Percentiles rank a stretch among this genome's conserved stretches.
phyloP scores from a whole-genome alignment of 2,797 vertebrate genomes.

The Thunnus albacares region DNA sequence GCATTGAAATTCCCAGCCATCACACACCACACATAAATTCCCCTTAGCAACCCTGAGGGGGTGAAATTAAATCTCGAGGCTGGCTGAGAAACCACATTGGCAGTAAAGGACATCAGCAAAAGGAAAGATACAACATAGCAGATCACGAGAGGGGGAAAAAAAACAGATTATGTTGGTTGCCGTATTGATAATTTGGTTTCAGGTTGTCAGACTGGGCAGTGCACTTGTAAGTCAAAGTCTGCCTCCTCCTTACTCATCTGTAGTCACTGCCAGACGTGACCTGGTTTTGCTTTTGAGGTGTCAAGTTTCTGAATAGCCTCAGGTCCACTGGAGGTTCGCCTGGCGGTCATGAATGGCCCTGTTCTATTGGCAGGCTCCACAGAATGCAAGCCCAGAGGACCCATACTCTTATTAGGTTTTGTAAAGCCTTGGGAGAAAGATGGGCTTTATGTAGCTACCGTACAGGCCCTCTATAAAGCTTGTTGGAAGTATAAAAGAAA shows the following conservation, averaged over 20 bases:
- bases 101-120: slow-evolving; percentile 26
- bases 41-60: slow-evolving; percentile 53
- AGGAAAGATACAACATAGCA: slow-evolving; percentile 21
- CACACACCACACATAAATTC: slow-evolving; percentile 59
- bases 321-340: slow-evolving; percentile 46
- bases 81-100: slow-evolving; percentile 37
- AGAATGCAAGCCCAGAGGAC: slow-evolving; percentile 46
- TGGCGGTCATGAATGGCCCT: slow-evolving; percentile 59
- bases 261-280: slow-evolving; percentile 57
- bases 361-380: slow-evolving; percentile 53
- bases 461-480: slow-evolving; percentile 11
- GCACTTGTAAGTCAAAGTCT: slow-evolving; percentile 36
- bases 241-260: slow-evolving; percentile 19
- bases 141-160: background rate
- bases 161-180: slow-evolving; percentile 10
- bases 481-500: slow-evolving; percentile 19
- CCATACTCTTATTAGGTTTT: slow-evolving; percentile 63
- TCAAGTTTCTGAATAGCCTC: slow-evolving; percentile 68
- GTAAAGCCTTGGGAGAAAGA: slow-evolving; percentile 30
- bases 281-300: slow-evolving; percentile 64
- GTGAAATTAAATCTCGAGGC: slow-evolving; percentile 54
- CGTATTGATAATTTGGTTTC: slow-evolving; percentile 53
- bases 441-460: slow-evolving; percentile 10
- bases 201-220: slow-evolving; percentile 47
- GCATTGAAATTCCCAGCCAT: slow-evolving; percentile 73